Base-by-base conservation (phyloP, 2,797 vertebrate species). In the Ara ararauna region DNA sequence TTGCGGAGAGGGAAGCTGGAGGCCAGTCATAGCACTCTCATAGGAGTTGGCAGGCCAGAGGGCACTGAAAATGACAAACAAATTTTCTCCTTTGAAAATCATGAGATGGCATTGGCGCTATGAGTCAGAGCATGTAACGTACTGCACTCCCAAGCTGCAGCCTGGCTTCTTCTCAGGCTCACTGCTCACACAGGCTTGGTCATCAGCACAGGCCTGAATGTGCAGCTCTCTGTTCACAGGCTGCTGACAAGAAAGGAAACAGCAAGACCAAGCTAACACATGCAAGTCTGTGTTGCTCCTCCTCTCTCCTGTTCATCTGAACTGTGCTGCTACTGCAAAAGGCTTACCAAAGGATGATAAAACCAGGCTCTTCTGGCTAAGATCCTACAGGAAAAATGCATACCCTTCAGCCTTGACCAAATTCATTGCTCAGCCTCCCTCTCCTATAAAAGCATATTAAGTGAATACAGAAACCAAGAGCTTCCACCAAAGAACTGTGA, bases 221-320 rank as follows among this genome's bases (percentile, higher is more conserved):
- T 34, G 27, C 6, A 2, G 11, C 32, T 75, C 24, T 47, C n/a
- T 53, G n/a, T 18, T 71, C 32, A 36, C 19, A 60, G 22, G 19
- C 21, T 74, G 5, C 5, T 51, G n/a, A 53, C 70, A 75, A 47
- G 18, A 9, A 62, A 61, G 7, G 5, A 61, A 42, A 85, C 11
- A 45, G 17, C 0, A 0, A 65, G 13, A 74, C 42, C 7, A 19
- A 73, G 22, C 19, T 50, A 18, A 36, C 10, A 56, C 8, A 1
- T 67, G 15, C 44, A 48, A 74, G 19, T 60, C 27, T 48, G 32
- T 11, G 29, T 5, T 42, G 26, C 19, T 68, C 11, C 16, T 76
- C 8, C 21, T 80, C 30, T 75, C 48, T 12, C 12, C 29, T 8
- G 34, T 20, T 36, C 32, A 51, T 29, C 36, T 65, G 29, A 73